Percentiles rank a stretch among this genome's conserved stretches.
phyloP scores from a whole-genome alignment of 2,888 invertebrate genomes.

The Charanyca ferruginea region DNA sequence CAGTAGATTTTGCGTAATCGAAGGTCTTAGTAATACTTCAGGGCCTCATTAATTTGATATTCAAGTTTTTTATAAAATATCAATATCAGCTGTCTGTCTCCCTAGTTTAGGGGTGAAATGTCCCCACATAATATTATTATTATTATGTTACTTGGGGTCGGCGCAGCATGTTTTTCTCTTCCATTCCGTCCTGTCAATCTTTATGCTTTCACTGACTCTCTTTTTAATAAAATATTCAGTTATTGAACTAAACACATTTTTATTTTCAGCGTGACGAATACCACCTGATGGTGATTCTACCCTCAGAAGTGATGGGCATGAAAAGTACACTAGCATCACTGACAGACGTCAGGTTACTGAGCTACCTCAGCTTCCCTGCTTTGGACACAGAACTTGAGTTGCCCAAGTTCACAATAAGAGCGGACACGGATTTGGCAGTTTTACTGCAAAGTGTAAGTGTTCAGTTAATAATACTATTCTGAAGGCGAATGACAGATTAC shows the following conservation, averaged over 20 bases:
- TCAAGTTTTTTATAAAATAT: background rate
- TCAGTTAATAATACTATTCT: background rate
- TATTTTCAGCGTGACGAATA: constrained; percentile 84
- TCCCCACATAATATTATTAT: no score
- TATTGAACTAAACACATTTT: background rate
- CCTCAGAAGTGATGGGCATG: constrained; percentile 74
- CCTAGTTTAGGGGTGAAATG: no score
- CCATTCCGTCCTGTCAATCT: no score
- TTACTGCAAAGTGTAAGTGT: constrained; percentile 79
- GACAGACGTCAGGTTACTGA: constrained; percentile 73
- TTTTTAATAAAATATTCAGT: no score
- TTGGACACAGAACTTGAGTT: constrained; percentile 79
- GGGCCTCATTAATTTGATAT: background rate
- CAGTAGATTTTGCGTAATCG: no score
- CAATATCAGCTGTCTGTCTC: no score
- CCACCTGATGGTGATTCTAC: constrained; percentile 86
- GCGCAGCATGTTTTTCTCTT: no score
- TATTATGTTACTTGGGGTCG: no score
- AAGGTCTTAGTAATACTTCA: no score
- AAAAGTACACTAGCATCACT: constrained; percentile 73
- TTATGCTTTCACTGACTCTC: no score
- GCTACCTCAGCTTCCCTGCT: constrained; percentile 72
- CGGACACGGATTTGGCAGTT: constrained; percentile 79
- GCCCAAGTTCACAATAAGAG: constrained; percentile 85
- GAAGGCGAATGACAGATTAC: no score